phyloP scores from a whole-genome alignment of 2,888 invertebrate species.

The Hyles lineata region DNA sequence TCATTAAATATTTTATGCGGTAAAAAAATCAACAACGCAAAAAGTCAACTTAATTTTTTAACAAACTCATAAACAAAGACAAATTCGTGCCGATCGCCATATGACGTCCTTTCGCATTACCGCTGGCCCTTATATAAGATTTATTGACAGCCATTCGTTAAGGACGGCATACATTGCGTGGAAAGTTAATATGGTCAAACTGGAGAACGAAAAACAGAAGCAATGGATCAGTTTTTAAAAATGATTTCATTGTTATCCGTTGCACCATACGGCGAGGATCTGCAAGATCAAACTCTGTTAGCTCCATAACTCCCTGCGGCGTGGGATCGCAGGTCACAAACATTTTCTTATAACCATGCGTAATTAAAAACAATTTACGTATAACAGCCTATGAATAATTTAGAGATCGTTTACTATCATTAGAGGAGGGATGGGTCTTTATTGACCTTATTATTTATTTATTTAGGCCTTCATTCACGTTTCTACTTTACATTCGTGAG shows the following conservation, averaged over 20 bases:
- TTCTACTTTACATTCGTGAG: conserved; percentile 39
- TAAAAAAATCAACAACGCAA: conserved; percentile 61
- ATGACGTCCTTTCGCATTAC: conserved; percentile 69
- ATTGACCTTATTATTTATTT: conserved; percentile 60
- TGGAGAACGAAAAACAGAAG: conserved; percentile 43
- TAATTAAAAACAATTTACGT: conserved; percentile 58
- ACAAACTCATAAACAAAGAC: conserved; percentile 75
- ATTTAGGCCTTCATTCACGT: conserved; percentile 51
- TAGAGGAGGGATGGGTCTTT: conserved; percentile 54
- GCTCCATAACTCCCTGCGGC: conserved; percentile 66
- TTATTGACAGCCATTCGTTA: conserved; percentile 59
- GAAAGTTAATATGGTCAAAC: conserved; percentile 30
- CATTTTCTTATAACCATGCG: conserved; percentile 54
- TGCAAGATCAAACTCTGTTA: conserved; percentile 70
- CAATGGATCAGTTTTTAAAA: conserved; percentile 56
- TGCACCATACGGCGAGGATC: conserved; percentile 64
- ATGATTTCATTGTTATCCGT: conserved; percentile 57
- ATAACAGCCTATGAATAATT: conserved; percentile 55
- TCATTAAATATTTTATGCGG: conserved; percentile 57
- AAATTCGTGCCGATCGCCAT: conserved; percentile 75
- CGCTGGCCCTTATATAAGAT: conserved; percentile 67
- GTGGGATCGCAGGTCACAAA: conserved; percentile 58
- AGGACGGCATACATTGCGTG: conserved; percentile 53
- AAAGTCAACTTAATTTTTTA: conserved; percentile 64
- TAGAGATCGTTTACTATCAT: conserved; percentile 58